phyloP scores from a whole-genome alignment of 2,113 vertebrate species.

The Tympanuchus pallidicinctus region DNA sequence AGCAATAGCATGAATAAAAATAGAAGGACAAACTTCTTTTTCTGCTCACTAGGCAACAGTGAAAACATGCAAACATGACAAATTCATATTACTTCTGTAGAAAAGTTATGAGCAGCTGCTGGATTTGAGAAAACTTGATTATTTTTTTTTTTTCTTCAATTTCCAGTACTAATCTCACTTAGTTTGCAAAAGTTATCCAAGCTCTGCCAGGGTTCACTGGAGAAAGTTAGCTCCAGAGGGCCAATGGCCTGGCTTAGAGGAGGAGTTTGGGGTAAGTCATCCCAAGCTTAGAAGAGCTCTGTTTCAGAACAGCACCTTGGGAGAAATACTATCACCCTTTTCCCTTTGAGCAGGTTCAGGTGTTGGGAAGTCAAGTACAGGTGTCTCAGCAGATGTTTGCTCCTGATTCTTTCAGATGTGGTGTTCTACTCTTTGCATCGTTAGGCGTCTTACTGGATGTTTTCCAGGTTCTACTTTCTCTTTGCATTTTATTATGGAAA shows the following conservation, averaged over 20 bases:
- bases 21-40: background rate
- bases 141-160: background rate
- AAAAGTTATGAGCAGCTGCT: background rate
- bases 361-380: background rate
- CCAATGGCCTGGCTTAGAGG: background rate
- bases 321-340: background rate
- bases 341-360: background rate
- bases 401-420: background rate
- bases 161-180: background rate
- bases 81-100: accelerated
- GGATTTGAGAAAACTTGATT: background rate
- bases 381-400: background rate
- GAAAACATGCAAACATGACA: background rate
- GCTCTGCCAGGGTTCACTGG: background rate
- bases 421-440: background rate
- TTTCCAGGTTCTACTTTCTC: background rate
- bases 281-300: background rate
- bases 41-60: background rate
- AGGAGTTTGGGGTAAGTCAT: background rate
- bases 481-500: background rate
- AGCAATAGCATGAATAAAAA: background rate
- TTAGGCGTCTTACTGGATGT: background rate
- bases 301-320: background rate
- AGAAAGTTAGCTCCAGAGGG: background rate
- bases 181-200: background rate